phyloP scores from a whole-genome alignment of 2,888 invertebrate genomes.

The Oscheius sp. region DNA sequence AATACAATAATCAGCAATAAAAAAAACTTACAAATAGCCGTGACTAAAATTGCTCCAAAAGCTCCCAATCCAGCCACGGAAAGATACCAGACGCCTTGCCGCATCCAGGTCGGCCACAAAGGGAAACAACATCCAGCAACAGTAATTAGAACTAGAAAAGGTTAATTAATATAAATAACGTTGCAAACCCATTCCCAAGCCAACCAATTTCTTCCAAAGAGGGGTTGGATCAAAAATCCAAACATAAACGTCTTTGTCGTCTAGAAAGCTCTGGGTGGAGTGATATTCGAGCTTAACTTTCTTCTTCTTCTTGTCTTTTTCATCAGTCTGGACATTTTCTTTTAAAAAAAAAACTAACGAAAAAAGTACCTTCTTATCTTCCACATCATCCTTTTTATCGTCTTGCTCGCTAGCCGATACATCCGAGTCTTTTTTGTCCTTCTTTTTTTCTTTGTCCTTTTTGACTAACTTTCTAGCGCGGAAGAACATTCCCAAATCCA shows the following conservation, averaged over 20 bases:
- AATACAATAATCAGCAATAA: slow-evolving; percentile 16
- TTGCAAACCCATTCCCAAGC: slow-evolving; percentile 71
- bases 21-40: slow-evolving; percentile 78
- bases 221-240: slow-evolving; percentile 75
- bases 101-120: slow-evolving; percentile 87
- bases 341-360: not conserved
- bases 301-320: slow-evolving; percentile 65
- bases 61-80: slow-evolving; percentile 93
- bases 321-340: slow-evolving; percentile 44
- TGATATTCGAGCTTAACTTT: slow-evolving; percentile 97
- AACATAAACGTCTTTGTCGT: slow-evolving; percentile 79
- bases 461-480: slow-evolving; percentile 66
- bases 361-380: slow-evolving; percentile 49
- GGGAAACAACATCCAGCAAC: slow-evolving; percentile 96
- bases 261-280: slow-evolving; percentile 89
- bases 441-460: slow-evolving; percentile 58
- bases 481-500: slow-evolving; percentile 57
- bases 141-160: slow-evolving; percentile 83
- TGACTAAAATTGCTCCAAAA: slow-evolving; percentile 87
- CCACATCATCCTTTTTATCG: slow-evolving; percentile 53
- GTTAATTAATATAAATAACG: not conserved
- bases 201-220: slow-evolving; percentile 73
- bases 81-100: slow-evolving; percentile 93
- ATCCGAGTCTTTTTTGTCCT: slow-evolving; percentile 33
- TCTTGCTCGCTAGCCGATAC: slow-evolving; percentile 51